A percentile compares a stretch with the other conserved stretches of the same genome.
These are phyloP conservation scores for Tragelaphus strepsiceros DNA, from an alignment of 2,113 vertebrate genomes.

Conservation along the genomic window DNA sequence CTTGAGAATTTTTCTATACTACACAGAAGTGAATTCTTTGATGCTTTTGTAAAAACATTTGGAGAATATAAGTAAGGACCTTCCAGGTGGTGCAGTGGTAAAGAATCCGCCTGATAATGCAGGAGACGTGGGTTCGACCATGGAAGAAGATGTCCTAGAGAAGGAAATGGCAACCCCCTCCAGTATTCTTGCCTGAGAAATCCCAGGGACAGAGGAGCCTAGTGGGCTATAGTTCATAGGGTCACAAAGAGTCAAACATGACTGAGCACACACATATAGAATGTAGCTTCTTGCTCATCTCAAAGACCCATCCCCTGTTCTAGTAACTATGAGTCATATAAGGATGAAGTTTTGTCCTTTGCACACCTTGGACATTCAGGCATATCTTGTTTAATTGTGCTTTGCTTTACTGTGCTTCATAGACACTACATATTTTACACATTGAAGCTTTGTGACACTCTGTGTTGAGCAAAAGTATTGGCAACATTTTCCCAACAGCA, in stretches of 20 bases:
- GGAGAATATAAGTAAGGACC: no score
- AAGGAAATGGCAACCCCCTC: no score
- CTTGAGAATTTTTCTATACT: no score
- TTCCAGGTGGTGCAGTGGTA: no score
- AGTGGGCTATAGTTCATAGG: background rate
- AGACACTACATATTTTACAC: background rate
- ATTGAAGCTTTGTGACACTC: background rate
- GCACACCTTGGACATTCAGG: background rate
- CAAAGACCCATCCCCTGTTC: background rate
- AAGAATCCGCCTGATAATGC: no score
- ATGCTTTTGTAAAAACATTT: no score
- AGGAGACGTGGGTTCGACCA: no score
- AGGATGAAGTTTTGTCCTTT: background rate
- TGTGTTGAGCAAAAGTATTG: background rate
- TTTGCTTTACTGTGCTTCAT: background rate
- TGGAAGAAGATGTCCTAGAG: no score
- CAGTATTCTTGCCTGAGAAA: no score
- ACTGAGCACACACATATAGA: background rate
- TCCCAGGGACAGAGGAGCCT: no score
- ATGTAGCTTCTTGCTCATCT: background rate
- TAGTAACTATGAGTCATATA: background rate
- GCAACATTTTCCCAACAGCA: background rate
- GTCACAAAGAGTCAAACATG: background rate
- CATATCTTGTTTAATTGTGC: background rate
- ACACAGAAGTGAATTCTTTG: no score